Evolutionary conservation across 92 coral and sea anemone genomes (phyloP).

Genomic region (Zoanthus solanderi): DNA sequence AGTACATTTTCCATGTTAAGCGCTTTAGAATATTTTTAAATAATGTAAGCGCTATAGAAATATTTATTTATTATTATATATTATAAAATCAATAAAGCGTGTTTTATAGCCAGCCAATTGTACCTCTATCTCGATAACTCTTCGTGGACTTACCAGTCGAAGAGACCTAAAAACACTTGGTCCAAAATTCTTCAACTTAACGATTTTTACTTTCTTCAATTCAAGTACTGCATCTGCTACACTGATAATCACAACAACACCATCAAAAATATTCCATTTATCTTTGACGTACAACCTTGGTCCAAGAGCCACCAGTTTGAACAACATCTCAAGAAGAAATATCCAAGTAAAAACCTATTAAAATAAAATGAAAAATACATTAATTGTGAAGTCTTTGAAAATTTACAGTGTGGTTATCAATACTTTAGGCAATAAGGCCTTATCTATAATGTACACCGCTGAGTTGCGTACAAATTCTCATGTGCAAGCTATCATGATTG

Average conservation of each 20-base stretch:
- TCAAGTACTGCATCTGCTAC: slow-evolving; percentile 41
- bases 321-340: slow-evolving; percentile 51
- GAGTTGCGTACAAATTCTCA: too few relatives aligned
- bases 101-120: neutral
- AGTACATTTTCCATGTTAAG: too few relatives aligned
- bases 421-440: too few relatives aligned
- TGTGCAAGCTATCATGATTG: too few relatives aligned
- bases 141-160: slow-evolving; percentile 33
- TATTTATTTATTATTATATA: too few relatives aligned
- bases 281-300: slow-evolving; percentile 41
- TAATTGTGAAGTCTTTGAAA: neutral
- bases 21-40: too few relatives aligned
- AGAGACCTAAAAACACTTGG: slow-evolving; percentile 46
- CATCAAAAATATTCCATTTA: slow-evolving; percentile 56
- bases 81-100: too few relatives aligned
- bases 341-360: slow-evolving; percentile 47
- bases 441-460: too few relatives aligned
- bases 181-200: neutral
- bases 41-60: too few relatives aligned
- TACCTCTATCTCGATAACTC: too few relatives aligned
- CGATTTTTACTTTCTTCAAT: neutral
- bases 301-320: slow-evolving; percentile 59
- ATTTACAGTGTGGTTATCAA: too few relatives aligned
- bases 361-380: neutral
- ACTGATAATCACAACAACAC: slow-evolving; percentile 44